phyloP scores from a whole-genome alignment of 1,140 invertebrate species.

The Solenopsis invicta region DNA sequence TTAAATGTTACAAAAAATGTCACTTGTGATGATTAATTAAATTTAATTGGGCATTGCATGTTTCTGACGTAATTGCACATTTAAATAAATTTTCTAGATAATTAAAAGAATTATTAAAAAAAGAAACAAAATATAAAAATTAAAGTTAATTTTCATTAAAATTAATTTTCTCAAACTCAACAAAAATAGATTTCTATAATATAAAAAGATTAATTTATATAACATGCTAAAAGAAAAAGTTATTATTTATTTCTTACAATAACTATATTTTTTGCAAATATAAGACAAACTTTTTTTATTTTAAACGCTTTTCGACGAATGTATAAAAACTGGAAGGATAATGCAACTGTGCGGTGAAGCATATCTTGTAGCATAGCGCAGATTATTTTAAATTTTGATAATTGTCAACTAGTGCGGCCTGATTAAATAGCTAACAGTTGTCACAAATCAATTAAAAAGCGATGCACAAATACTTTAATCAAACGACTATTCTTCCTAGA shows the following conservation, averaged over 20 bases:
- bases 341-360: background rate
- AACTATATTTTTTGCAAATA: background rate
- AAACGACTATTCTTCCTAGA: background rate
- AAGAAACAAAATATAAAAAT: background rate
- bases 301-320: background rate
- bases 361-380: too few species aligned
- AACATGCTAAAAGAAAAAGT: background rate
- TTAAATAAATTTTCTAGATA: constrained; percentile 21
- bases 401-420: background rate
- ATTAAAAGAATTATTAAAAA: background rate
- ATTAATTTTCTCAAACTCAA: background rate
- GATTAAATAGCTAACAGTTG: background rate
- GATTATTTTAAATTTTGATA: background rate
- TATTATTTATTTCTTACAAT: too few species aligned
- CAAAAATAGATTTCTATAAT: background rate
- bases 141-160: background rate
- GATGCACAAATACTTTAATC: background rate
- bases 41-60: background rate
- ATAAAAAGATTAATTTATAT: background rate
- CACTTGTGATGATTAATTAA: background rate
- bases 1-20: background rate
- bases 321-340: background rate
- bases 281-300: background rate
- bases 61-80: background rate
- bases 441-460: background rate